Evolutionary conservation across 2,888 invertebrate species (phyloP), one percentile per base, ranked within the genome.

Genomic region (Morpho achilles): DNA sequence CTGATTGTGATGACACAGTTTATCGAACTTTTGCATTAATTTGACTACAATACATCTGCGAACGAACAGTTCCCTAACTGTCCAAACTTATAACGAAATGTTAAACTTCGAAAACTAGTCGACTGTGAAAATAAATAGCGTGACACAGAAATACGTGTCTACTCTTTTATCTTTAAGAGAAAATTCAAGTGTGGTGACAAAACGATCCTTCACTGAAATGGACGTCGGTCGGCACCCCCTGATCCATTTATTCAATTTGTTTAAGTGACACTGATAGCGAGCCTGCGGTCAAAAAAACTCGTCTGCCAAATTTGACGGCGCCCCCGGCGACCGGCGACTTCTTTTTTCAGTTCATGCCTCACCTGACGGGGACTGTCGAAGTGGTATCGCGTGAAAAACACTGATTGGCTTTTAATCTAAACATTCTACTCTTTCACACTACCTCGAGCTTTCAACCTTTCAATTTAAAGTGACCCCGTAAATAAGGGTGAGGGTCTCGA

Each of bases 191-290:
- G 52, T 51, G 23, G 55, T 56, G 41, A 61, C 55, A 54, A 63
- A 64, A 56, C 43, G 48, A 53, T 48, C 58, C 50, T 47, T 53
- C 54, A 32, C 41, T 55, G 52, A 53, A 61, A 60, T 45, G 56
- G 60, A 62, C 55, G 58, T 49, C 58, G 59, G 56, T 59, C 58
- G 59, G 51, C 80, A 75, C 86, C 84, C 84, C 82, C 80, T 74
- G 75, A 83, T 80, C 80, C 78, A 79, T 79, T 83, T 83, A 84
- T 86, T 90, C 90, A 91, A 89, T 91, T 87, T 88, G 76, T 82
- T 84, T 88, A 90, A 90, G 89, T 90, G 91, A 89, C 87, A 87
- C 86, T 85, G 89, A 90, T 87, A 87, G 78, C 84, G 80, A 79
- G 76, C 74, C 75, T 83, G 84, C 76, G 84, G 84, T 83, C 76